These are phyloP conservation scores for Craseonycteris thonglongyai DNA, from an alignment of 2,113 vertebrate species.

Conservation along the genomic window DNA sequence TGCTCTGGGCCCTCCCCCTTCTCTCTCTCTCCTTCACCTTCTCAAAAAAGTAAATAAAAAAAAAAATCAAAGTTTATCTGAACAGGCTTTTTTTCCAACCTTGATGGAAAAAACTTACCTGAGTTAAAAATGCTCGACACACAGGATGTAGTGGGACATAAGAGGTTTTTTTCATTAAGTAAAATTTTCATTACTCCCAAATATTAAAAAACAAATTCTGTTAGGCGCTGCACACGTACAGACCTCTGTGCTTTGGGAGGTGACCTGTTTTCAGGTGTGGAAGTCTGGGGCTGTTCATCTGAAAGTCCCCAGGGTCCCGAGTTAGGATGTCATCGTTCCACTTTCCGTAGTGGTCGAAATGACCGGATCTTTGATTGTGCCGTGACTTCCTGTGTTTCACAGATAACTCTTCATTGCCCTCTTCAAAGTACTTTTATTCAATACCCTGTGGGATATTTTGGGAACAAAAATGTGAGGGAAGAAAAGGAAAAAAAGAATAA, in stretches of 20 bases:
- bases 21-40: no score
- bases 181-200: background rate
- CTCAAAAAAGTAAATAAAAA: no score
- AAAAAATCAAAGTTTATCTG: no score
- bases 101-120: conserved; percentile 4
- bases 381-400: background rate
- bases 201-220: background rate
- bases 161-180: background rate
- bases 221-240: background rate
- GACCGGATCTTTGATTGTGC: background rate
- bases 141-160: background rate
- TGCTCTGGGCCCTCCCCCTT: no score
- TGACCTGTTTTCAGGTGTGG: background rate
- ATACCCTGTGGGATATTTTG: background rate
- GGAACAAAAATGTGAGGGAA: background rate
- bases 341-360: background rate
- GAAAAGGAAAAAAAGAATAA: background rate
- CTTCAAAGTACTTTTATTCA: background rate
- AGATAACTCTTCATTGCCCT: background rate
- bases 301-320: no score
- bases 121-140: conserved; percentile 28
- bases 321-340: background rate
- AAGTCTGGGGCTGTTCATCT: background rate
- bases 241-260: background rate
- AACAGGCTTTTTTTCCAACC: background rate